Evolutionary conservation across 2,888 invertebrate genomes (phyloP).

Genomic region (Bellardia pandia): DNA sequence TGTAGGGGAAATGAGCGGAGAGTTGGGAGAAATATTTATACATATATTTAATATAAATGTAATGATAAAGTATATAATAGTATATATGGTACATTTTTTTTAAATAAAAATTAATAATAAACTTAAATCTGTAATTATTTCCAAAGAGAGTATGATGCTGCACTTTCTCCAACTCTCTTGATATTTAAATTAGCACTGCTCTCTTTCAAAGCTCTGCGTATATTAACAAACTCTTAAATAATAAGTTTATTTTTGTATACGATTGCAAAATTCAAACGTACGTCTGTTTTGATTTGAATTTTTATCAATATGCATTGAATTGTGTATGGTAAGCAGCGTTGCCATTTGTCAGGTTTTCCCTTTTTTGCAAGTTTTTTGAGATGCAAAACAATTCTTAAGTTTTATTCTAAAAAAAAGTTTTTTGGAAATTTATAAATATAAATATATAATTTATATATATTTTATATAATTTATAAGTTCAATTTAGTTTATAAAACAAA

Average conservation of each 20-base stretch:
- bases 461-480: too few species aligned
- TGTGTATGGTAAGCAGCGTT: too few species aligned
- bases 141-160: constrained; percentile 16
- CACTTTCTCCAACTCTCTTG: not conserved
- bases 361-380: too few species aligned
- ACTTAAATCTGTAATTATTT: not conserved
- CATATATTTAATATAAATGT: not conserved
- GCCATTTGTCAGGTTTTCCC: too few species aligned
- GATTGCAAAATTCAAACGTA: not conserved
- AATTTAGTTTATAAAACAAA: too few species aligned
- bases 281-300: constrained; percentile 37
- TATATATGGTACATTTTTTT: not conserved
- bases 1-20: constrained; percentile 50
- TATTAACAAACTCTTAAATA: constrained; percentile 27
- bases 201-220: not conserved
- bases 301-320: constrained; percentile 11
- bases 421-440: too few species aligned
- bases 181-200: not conserved
- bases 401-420: too few species aligned
- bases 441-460: too few species aligned
- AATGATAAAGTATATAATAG: not conserved
- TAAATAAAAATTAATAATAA: not conserved
- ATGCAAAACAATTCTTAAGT: too few species aligned
- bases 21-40: not conserved
- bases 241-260: constrained; percentile 5